Evolutionary conservation across 2,888 invertebrate species (phyloP), one percentile per base, ranked within the genome.

Genomic region (Nemoura dubitans): DNA sequence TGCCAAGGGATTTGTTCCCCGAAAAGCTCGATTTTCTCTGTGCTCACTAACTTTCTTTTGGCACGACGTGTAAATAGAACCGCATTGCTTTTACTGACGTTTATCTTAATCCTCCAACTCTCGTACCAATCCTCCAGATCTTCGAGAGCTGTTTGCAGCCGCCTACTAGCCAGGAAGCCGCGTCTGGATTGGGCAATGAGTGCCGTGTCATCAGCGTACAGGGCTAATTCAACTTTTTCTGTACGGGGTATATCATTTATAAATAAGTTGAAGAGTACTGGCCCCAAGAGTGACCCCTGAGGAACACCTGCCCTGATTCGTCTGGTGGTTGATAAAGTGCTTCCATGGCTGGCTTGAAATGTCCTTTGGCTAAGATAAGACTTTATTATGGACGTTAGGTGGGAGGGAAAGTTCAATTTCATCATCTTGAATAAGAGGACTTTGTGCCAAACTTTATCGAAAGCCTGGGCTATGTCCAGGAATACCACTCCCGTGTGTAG

Each of bases 391-490:
- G 85, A 21, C 0, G 6, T 76, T 6, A 84, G 29, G 14, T 76
- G 30, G n/a, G 59, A n/a, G 2, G 78, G 76, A 0, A 84, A 86
- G 1, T 84, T 25, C 77, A 80, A 87, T 59, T 88, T 43, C 14
- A 77, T 29, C 42, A 76, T 26, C 59, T 87, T 87, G 28, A 86
- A 29, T 1, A 76, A n/a, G 25, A 84, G 83, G n/a, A 83, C 76
- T 29, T 86, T 30, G 27, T 86, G 83, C 86, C 86, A 86, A 0
- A 80, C 86, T n/a, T 43, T 29, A 25, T 36, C 36, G 25, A 86
- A 86, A 0, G 86, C 86, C 81, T 78, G 36, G 29, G 6, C 81
- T 6, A 86, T 81, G 36, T 86, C 86, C n/a, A 86, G 86, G 25
- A 86, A 80, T n/a, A 86, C 80, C 0, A 26, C 81, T 26, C 76